Evolutionary conservation across 2,113 vertebrate species (phyloP), one percentile per base, ranked within the genome.

Genomic region (Zosterops hypoxanthus): DNA sequence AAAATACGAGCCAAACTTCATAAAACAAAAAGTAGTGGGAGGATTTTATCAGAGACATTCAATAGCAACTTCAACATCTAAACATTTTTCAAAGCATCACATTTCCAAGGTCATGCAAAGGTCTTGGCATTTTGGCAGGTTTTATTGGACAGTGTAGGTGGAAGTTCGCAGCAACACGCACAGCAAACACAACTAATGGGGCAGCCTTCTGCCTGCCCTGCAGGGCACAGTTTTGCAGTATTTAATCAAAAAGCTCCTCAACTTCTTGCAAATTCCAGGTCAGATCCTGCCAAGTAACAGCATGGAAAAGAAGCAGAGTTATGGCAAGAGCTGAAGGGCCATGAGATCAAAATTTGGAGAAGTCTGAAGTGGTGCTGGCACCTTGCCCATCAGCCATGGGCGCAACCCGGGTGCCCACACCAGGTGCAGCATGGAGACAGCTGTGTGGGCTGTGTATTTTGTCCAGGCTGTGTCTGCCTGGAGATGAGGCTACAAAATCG

Each of bases 341-440:
- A 16, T 1, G 5, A 50, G 6, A 57, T 80, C 12, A 77, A 17
- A 46, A 33, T 41, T 52, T 63, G 6, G 25, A 49, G 21, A 39
- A 4, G 24, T 17, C 56, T 59, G 55, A 78, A 44, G 14, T 42
- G 18, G 5, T 59, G 23, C 49, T 73, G 50, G 34, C 4, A 1
- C 18, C 28, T 53, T 76, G 42, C 42, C 8, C 4, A 12, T 31
- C 21, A 18, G 24, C 3, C 1, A 14, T 20, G 18, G 63, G 34
- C 0, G 0, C 75, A 82, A 9, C 31, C 25, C 5, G 2, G 6
- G 3, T 6, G 7, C 26, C 41, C 0, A 0, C 1, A 0, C 6
- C 11, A 21, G 41, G 22, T 10, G 1, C 60, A 55, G 22, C 39
- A 6, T 4, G 20, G 47, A 22, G 49, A 33, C 0, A 0, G 24